Conservation (phyloP, 2,888 invertebrate species). For the Ichneumon xanthorius region DNA sequence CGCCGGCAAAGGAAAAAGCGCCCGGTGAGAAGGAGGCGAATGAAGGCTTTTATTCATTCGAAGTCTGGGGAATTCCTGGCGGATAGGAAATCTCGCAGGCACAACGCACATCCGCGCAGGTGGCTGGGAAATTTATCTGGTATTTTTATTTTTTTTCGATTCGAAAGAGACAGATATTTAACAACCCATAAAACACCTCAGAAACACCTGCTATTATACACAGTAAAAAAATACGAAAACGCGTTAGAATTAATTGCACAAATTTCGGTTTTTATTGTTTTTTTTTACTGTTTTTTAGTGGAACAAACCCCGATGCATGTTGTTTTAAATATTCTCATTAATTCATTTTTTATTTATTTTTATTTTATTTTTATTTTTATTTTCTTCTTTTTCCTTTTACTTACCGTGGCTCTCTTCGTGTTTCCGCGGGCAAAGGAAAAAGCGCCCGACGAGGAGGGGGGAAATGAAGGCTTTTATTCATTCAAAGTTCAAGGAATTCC, state of each 20-base stretch:
- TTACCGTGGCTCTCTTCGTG: slow-evolving; percentile 18
- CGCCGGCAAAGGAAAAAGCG: background rate
- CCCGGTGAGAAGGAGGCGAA: background rate
- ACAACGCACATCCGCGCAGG: background rate
- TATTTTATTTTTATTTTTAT: too few relatives aligned
- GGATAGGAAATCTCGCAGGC: background rate
- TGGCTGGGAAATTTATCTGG: background rate
- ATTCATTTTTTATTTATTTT: too few relatives aligned
- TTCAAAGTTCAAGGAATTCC: slow-evolving; percentile 1
- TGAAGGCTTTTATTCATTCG: slow-evolving; percentile 27
- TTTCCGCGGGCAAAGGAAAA: background rate
- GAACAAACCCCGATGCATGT: too few relatives aligned
- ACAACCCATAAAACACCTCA: background rate
- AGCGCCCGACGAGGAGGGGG: background rate
- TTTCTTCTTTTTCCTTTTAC: background rate
- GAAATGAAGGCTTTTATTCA: slow-evolving; percentile 27
- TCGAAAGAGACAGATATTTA: background rate
- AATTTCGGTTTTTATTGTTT: too few relatives aligned
- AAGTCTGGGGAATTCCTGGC: slow-evolving; percentile 9
- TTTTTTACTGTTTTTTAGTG: too few relatives aligned
- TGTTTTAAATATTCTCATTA: too few relatives aligned
- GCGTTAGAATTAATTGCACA: too few relatives aligned
- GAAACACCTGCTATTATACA: background rate
- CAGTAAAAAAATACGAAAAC: too few relatives aligned
- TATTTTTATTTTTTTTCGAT: background rate